A percentile compares a stretch with the other conserved stretches of the same genome.
Evolutionary conservation across 2,888 invertebrate species (phyloP).

Genomic region (Tineola bisselliella): DNA sequence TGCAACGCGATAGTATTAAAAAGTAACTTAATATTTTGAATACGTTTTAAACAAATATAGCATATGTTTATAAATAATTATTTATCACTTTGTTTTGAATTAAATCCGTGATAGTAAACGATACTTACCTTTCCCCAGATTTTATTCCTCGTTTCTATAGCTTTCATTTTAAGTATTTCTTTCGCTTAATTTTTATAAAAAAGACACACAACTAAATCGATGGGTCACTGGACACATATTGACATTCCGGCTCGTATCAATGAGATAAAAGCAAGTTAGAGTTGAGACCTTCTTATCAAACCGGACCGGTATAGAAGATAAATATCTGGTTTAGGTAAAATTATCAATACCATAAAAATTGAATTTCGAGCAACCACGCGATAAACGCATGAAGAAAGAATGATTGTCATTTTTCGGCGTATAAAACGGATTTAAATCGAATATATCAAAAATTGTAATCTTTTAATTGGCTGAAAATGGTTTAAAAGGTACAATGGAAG

Average conservation of each 20-base stretch:
- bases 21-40: not conserved
- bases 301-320: not conserved
- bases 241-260: not conserved
- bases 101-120: no score
- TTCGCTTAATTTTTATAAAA: not conserved
- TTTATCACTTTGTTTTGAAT: no score
- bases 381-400: no score
- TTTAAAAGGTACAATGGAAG: no score
- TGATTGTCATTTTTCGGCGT: no score
- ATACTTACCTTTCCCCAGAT: conserved; percentile 2
- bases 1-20: not conserved
- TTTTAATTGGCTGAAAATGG: no score
- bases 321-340: not conserved
- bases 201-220: not conserved
- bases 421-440: no score
- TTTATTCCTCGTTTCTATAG: conserved; percentile 33
- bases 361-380: not conserved
- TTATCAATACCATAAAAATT: not conserved
- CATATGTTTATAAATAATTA: no score
- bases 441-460: no score
- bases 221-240: not conserved
- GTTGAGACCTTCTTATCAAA: conserved; percentile 1
- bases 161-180: conserved; percentile 26
- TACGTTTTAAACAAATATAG: no score
- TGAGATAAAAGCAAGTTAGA: not conserved